Conservation (phyloP, 2,797 vertebrate genomes). For the Pseudopleuronectes americanus region DNA sequence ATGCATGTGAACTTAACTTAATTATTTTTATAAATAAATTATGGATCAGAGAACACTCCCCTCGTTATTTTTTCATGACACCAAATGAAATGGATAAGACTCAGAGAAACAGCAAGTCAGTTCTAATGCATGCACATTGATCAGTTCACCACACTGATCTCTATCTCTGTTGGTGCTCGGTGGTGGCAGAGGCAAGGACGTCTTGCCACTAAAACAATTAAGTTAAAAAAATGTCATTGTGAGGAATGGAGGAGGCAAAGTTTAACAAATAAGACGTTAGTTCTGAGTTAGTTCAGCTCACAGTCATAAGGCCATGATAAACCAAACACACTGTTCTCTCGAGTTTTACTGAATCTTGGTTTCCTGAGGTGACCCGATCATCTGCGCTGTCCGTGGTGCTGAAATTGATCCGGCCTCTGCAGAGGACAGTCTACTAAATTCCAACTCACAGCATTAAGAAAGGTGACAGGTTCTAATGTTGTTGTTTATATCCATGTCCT, state of each 20-base stretch:
- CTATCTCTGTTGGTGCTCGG: slow-evolving; percentile 38
- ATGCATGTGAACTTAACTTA: slow-evolving; percentile 67
- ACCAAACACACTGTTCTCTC: not conserved
- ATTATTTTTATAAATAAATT: slow-evolving; percentile 70
- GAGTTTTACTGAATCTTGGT: slow-evolving; percentile 3
- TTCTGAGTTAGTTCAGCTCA: slow-evolving; percentile 15
- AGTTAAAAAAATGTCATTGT: slow-evolving; percentile 52
- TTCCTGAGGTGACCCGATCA: slow-evolving; percentile 36
- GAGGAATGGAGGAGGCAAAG: slow-evolving; percentile 39
- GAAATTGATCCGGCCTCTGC: slow-evolving; percentile 54
- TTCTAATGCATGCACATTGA: slow-evolving; percentile 1
- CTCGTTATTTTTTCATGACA: slow-evolving; percentile 29
- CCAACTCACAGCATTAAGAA: not conserved
- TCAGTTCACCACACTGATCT: slow-evolving; percentile 12
- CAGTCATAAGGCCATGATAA: not conserved
- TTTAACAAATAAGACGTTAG: slow-evolving; percentile 23
- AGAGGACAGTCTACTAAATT: slow-evolving; percentile 3
- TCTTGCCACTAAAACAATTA: slow-evolving; percentile 46
- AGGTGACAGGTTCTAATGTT: not conserved
- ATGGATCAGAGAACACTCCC: slow-evolving; percentile 35
- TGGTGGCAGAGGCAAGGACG: slow-evolving; percentile 13
- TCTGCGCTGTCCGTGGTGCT: slow-evolving; percentile 75
- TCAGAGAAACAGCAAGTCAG: not conserved
- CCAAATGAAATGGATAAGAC: not conserved
- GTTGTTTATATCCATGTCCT: not conserved